Base-by-base conservation (phyloP, 2,888 invertebrate genomes). In the Brenthis daphne region DNA sequence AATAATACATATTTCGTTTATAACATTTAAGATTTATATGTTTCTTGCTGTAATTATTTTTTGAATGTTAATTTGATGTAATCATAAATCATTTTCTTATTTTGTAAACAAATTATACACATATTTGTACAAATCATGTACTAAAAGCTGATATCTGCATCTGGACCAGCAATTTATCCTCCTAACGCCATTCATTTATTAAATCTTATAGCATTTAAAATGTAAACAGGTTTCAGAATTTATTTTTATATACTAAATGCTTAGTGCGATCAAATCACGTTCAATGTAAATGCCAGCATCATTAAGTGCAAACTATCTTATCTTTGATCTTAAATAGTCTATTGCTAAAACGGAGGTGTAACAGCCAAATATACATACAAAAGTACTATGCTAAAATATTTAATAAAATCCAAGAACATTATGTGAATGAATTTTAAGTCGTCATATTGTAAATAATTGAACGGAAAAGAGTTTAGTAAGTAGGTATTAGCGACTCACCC, bases 221-320 rank as follows among this genome's bases (percentile, higher is more conserved):
- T 43, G 37, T 43, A 37, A 54, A 63, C 63, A 63, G 43, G 24
- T 63, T 63, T 63, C 54, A 20, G 13, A 33, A 53, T 63, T 8
- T 53, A 43, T 63, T 63, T 63, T 63, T 54, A 63, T 43, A 51
- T 63, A 54, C 43, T 29, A 37, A 70, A 43, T 58, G 55, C 1
- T 37, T 24, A 60, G 60, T 29, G 47, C 63, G 71, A 67, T 68
- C 65, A 58, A 68, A 66, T 68, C 57, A 20, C 57, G 63, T 66
- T 61, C 58, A 47, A 68, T 37, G 68, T 47, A 74, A 74, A 74
- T 70, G 71, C 68, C 71, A 72, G 67, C 64, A 64, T 70, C 67
- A 71, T 74, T 71, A 73, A 56, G 37, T 47, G 37, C 55, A 67
- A 57, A 68, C 37, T 68, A 58, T 66, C 54, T 72, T 71, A 73